Conservation (phyloP, 2,113 vertebrate species). For the Rissa tridactyla region DNA sequence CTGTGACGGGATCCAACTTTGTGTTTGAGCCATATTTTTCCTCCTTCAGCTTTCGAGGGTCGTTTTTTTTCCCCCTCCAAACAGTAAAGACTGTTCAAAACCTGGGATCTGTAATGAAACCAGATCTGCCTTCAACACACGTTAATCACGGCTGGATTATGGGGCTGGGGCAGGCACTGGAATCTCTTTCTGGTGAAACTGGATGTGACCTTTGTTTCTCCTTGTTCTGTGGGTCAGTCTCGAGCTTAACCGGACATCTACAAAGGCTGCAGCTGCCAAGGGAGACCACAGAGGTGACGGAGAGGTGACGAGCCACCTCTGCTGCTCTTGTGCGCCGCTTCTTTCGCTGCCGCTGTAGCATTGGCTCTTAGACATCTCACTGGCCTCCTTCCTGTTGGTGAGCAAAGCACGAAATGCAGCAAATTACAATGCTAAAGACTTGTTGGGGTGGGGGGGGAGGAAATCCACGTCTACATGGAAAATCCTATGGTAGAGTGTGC, state of each 20-base stretch:
- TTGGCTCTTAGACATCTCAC: background rate
- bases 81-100: background rate
- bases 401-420: background rate
- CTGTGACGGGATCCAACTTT: background rate
- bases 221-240: constrained; percentile 30
- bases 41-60: background rate
- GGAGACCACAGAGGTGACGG: constrained; percentile 18
- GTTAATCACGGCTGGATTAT: constrained; percentile 39
- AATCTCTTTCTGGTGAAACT: constrained; percentile 45
- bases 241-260: constrained; percentile 20
- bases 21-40: background rate
- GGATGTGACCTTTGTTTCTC: constrained; percentile 48
- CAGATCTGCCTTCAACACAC: background rate
- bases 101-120: constrained; percentile 9
- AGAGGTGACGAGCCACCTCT: background rate
- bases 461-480: background rate
- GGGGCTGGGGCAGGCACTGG: constrained; percentile 46
- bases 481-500: background rate
- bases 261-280: background rate
- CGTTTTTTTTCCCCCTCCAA: background rate
- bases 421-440: background rate
- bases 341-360: background rate
- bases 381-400: background rate
- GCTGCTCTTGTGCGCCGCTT: background rate
- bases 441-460: too few relatives aligned